Evolutionary conservation across 2,113 vertebrate species (phyloP).

Genomic region (Orthonyx spaldingii): DNA sequence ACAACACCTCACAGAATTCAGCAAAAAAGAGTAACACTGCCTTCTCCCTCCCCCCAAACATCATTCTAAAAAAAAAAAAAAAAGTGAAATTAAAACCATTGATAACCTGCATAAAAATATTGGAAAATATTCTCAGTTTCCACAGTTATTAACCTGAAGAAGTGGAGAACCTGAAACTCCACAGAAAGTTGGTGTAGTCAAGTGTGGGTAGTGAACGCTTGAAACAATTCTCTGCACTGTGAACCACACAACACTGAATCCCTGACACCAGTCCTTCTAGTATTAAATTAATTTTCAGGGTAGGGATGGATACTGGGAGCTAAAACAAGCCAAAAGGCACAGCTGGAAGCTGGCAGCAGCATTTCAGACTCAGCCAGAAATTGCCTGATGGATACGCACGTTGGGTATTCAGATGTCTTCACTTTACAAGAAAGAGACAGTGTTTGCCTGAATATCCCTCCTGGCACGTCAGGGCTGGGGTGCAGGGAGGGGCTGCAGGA

Average conservation of each 20-base stretch:
- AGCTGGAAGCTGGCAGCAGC: conserved; percentile 36
- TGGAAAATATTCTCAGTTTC: background rate
- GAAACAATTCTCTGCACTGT: background rate
- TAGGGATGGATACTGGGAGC: background rate
- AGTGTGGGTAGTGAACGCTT: background rate
- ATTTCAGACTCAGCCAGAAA: background rate
- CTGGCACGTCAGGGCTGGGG: rapidly evolving
- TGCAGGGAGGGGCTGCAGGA: background rate
- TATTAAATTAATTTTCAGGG: conserved; percentile 16
- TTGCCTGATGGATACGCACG: background rate
- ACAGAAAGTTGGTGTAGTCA: background rate
- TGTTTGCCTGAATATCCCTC: background rate
- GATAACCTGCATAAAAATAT: background rate
- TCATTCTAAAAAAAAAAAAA: background rate
- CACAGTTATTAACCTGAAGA: background rate
- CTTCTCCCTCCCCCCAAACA: rapidly evolving
- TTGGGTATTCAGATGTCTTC: background rate
- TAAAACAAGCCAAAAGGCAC: background rate
- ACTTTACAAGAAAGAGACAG: background rate
- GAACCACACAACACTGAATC: background rate
- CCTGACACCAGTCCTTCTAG: background rate
- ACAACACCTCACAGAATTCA: background rate
- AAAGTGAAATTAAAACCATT: background rate
- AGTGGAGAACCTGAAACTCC: background rate
- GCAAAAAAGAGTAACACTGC: rapidly evolving